Evolutionary conservation across 2,797 vertebrate genomes (phyloP).

Genomic region (Chloroceryle amazona): DNA sequence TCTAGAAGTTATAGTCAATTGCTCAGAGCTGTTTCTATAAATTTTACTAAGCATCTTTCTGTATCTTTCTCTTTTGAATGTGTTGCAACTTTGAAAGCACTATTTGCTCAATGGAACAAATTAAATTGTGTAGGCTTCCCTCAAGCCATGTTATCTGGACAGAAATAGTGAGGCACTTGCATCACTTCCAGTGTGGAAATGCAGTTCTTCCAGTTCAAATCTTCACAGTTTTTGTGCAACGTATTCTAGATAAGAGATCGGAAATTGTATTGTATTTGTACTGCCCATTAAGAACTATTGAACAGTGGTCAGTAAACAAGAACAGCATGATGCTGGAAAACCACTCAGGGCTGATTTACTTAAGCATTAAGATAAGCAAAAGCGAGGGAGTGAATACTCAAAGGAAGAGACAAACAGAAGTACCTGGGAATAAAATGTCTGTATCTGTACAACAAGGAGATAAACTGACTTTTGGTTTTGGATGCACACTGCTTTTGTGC

Average conservation of each 20-base stretch:
- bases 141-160: not conserved
- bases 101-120: not conserved
- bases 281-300: not conserved
- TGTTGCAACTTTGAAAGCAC: not conserved
- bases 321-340: not conserved
- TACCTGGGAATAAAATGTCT: not conserved
- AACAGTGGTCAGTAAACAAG: conserved; percentile 17
- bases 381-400: not conserved
- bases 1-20: not conserved
- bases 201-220: not conserved
- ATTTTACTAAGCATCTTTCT: not conserved
- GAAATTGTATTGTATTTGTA: not conserved
- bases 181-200: not conserved
- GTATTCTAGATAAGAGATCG: conserved; percentile 2
- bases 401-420: not conserved
- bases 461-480: not conserved
- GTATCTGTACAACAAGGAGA: not conserved
- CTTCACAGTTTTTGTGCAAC: not conserved
- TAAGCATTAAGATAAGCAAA: not conserved
- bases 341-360: not conserved
- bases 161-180: not conserved
- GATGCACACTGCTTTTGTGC: not conserved
- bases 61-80: not conserved
- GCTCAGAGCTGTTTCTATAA: not conserved
- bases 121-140: not conserved